These are phyloP conservation scores for Bombyx mori DNA, from an alignment of 1,140 invertebrate genomes.

Conservation along the genomic window ASM3026992v2 NC_085112.1:5195001-5195500, in stretches of 20 bases:
- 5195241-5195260: constrained; percentile 6
- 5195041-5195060: no score
- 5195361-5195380: constrained; percentile 69
- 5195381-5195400: constrained; percentile 70
- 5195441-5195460: constrained; percentile 20
- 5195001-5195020: no score
- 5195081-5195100: no score
- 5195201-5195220: no score
- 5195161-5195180: no score
- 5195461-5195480: constrained; percentile 24
- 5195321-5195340: constrained; percentile 70
- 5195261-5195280: constrained; percentile 33
- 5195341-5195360: constrained; percentile 69
- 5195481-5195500: constrained; percentile 18
- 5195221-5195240: no score
- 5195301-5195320: constrained; percentile 70
- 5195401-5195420: constrained; percentile 67
- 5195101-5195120: no score
- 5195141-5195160: no score
- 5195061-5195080: no score
- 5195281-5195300: constrained; percentile 63
- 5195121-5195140: no score
- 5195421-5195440: constrained; percentile 64
- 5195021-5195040: no score
- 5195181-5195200: no score